Evolutionary conservation across 2,888 invertebrate genomes (phyloP).

Genomic region (Glomeris marginata): DNA sequence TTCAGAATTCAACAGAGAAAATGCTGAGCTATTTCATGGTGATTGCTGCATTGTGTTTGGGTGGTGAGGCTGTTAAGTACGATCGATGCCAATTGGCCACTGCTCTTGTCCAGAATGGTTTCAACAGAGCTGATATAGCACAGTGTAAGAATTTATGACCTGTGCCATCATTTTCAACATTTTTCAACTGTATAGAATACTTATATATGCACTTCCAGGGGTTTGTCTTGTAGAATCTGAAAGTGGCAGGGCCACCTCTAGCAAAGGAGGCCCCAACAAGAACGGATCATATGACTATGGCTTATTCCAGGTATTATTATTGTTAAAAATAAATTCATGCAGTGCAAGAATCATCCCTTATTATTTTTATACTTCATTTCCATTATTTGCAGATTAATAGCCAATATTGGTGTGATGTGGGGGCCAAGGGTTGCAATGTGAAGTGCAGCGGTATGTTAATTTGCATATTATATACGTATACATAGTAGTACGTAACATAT

Average conservation of each 20-base stretch:
- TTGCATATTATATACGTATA: not conserved
- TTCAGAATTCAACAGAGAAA: not conserved
- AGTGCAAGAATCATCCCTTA: too few relatives aligned
- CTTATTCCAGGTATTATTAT: conserved; percentile 39
- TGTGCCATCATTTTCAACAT: not conserved
- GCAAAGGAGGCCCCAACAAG: conserved; percentile 38
- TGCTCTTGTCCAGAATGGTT: conserved; percentile 6
- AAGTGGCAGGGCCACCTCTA: conserved; percentile 49
- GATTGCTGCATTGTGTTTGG: not conserved
- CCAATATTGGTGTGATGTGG: conserved; percentile 47
- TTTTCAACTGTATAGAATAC: not conserved
- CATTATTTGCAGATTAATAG: conserved; percentile 41
- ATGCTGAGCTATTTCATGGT: conserved; percentile 3
- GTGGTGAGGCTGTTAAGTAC: conserved; percentile 6
- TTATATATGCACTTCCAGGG: conserved; percentile 27
- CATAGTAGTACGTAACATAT: not conserved
- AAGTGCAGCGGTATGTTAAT: conserved; percentile 32
- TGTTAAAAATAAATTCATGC: not conserved
- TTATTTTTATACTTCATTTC: too few relatives aligned
- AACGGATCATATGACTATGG: conserved; percentile 52
- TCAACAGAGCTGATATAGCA: conserved; percentile 1
- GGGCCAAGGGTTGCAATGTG: conserved; percentile 44
- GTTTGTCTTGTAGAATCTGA: conserved; percentile 58
- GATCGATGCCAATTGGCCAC: conserved; percentile 9
- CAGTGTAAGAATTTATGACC: conserved; percentile 11